Conservation (phyloP, 2,113 vertebrate species). For the Sarotherodon lohbergeri region DNA sequence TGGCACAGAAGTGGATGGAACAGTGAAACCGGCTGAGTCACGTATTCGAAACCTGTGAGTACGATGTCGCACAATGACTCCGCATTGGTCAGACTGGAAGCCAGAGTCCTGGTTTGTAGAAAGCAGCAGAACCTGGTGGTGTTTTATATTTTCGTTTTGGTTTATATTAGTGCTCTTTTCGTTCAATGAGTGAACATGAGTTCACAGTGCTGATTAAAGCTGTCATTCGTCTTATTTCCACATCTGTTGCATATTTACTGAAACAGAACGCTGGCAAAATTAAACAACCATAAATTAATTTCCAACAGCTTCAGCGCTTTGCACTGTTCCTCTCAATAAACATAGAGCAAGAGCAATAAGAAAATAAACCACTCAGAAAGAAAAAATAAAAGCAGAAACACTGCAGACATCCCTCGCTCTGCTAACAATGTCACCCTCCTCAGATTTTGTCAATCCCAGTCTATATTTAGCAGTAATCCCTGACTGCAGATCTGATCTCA, state of each 20-base stretch:
- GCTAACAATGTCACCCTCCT: background rate
- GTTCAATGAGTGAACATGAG: background rate
- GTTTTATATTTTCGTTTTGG: background rate
- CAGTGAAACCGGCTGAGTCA: conserved; percentile 78
- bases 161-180: background rate
- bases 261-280: background rate
- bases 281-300: background rate
- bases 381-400: background rate
- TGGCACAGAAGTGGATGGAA: conserved; percentile 49
- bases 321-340: background rate
- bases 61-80: background rate
- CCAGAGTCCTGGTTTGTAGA: background rate
- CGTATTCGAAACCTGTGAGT: conserved; percentile 90
- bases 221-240: background rate
- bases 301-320: background rate
- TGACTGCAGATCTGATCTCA: conserved; percentile 31
- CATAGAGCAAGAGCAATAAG: background rate
- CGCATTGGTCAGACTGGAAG: background rate
- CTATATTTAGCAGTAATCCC: conserved; percentile 64
- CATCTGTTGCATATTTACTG: background rate
- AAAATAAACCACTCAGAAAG: background rate
- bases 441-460: background rate
- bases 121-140: background rate
- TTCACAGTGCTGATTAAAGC: background rate
- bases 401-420: background rate